Base-by-base conservation (phyloP, 2,888 invertebrate genomes). In the Apamea crenata region DNA sequence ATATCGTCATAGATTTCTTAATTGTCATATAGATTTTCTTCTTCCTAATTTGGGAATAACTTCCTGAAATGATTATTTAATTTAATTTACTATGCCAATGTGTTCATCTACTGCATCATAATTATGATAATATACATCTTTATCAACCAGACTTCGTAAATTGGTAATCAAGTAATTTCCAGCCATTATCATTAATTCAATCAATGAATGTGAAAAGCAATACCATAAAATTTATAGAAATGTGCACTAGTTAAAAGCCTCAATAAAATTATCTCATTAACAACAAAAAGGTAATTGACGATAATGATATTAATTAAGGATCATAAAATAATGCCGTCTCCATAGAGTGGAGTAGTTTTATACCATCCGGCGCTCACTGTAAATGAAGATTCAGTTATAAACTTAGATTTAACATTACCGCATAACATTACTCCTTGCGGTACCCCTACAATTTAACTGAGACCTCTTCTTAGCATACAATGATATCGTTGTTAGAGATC, bases 361-460 rank as follows among this genome's bases (percentile, higher is more conserved):
- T 86, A 83, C 85, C 89, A 91, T 92, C 91, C 88, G 86, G 85
- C 82, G 80, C 80, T 84, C 88, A 85, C 90, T 89, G 91, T 92
- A 92, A 93, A 93, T 91, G 91, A 93, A 93, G 92, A 93, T 92
- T 93, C 94, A 93, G 93, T 93, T 94, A 94, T 95, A 94, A 94
- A 93, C 93, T 92, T 87, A 92, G 92, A 93, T 93, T 93, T 92
- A 94, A 93, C 91, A 91, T 93, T 93, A 93, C 93, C 91, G 91
- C 92, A 93, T 93, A 93, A 92, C 93, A 94, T 93, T 92, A 93
- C 92, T 93, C 92, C 93, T 95, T 95, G 93, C 94, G 93, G 94
- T 93, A 94, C 90, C 67, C 76, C 65, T 72, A 83, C 95, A 93
- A 93, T 85, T 91, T 88, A 86, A 90, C 73, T 80, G 29, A 88